Percentiles rank a stretch among this genome's conserved stretches.
phyloP scores from a whole-genome alignment of 1,140 invertebrate genomes.

The Antheraea pernyi region DNA sequence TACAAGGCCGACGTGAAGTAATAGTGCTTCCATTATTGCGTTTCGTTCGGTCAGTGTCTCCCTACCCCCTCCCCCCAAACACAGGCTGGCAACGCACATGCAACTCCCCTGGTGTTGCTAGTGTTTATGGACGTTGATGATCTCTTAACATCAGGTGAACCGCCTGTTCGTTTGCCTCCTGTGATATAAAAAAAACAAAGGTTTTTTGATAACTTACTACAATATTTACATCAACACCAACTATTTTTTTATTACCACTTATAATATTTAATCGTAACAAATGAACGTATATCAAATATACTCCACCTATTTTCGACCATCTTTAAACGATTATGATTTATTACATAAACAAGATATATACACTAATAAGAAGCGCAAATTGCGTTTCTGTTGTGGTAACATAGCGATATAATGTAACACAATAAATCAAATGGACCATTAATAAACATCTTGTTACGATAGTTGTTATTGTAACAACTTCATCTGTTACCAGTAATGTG shows the following conservation, averaged over 20 bases:
- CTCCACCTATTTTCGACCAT: not conserved
- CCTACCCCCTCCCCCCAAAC: too few species aligned
- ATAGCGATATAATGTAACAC: slow-evolving; percentile 3
- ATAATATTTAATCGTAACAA: not conserved
- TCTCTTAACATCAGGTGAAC: not conserved
- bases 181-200: too few species aligned
- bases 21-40: too few species aligned
- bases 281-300: not conserved
- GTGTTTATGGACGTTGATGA: too few species aligned
- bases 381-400: not conserved
- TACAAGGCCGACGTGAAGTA: too few species aligned
- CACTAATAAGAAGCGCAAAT: not conserved
- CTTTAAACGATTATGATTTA: not conserved
- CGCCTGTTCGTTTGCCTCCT: too few species aligned
- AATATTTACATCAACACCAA: too few species aligned
- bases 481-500: slow-evolving; percentile 2
- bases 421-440: not conserved
- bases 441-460: slow-evolving; percentile 5
- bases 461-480: slow-evolving; percentile 5
- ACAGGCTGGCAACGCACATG: too few species aligned
- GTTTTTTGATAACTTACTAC: too few species aligned
- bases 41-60: too few species aligned
- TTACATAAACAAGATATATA: not conserved
- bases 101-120: too few species aligned
- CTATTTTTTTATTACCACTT: too few species aligned